These are phyloP conservation scores for Ditylenchus dipsaci DNA, from an alignment of 1,140 invertebrate species.

Conservation along the genomic window DNA sequence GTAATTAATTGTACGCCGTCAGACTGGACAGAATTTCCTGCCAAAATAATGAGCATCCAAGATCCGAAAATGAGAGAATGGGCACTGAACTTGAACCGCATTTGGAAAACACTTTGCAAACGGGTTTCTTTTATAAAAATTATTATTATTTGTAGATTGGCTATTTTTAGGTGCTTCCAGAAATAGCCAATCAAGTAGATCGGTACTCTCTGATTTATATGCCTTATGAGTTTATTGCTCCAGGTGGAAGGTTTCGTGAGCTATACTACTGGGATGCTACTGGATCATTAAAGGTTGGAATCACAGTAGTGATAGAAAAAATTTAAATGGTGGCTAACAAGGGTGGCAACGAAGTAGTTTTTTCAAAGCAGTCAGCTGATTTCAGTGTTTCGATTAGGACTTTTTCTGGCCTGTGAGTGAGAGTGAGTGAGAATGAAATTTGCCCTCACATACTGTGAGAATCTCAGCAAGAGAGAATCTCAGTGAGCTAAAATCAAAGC, in stretches of 20 bases:
- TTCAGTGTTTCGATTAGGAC: no score
- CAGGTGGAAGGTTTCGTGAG: slow-evolving; percentile 76
- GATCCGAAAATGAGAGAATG: not conserved
- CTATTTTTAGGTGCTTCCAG: not conserved
- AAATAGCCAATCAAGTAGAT: slow-evolving; percentile 63
- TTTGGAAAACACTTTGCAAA: slow-evolving; percentile 15
- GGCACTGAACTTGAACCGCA: slow-evolving; percentile 5
- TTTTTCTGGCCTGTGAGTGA: no score
- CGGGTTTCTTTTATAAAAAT: not conserved
- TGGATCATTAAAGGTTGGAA: slow-evolving; percentile 81
- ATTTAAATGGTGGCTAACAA: no score
- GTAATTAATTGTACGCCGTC: not conserved
- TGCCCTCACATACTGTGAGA: no score
- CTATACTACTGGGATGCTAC: slow-evolving; percentile 90
- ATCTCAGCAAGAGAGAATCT: no score
- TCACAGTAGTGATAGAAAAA: no score
- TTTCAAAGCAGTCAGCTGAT: no score
- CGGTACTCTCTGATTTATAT: slow-evolving; percentile 77
- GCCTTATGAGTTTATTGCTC: slow-evolving; percentile 81
- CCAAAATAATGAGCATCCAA: slow-evolving; percentile 1
- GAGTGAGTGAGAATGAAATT: no score
- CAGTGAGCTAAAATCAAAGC: no score
- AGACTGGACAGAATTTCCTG: slow-evolving; percentile 10
- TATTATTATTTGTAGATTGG: not conserved
- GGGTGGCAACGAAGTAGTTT: no score